Evolutionary conservation across 1,140 invertebrate species (phyloP).

Genomic region (Drosophila simulans): DNA sequence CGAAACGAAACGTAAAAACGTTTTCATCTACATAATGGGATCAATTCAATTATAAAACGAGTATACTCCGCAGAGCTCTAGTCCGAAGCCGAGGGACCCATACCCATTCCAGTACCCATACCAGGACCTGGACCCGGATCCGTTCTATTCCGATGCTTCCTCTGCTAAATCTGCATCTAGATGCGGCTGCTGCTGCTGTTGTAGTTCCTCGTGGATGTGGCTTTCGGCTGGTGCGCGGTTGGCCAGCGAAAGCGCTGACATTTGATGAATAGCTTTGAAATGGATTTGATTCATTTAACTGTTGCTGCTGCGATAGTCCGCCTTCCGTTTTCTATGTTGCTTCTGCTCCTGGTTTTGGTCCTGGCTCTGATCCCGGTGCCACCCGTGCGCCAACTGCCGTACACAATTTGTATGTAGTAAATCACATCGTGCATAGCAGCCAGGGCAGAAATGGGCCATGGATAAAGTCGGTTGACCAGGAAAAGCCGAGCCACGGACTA

Average conservation of each 20-base stretch:
- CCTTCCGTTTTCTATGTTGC: conserved; percentile 30
- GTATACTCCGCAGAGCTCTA: conserved; percentile 58
- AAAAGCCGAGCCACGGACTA: conserved; percentile 15
- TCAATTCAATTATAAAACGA: conserved; percentile 81
- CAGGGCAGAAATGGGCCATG: conserved; percentile 28
- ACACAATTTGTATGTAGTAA: conserved; percentile 48
- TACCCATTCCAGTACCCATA: conserved; percentile 20
- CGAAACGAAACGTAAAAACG: conserved; percentile 72
- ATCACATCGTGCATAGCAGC: conserved; percentile 43
- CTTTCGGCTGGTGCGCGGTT: conserved; percentile 48
- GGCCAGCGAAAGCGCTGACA: conserved; percentile 59
- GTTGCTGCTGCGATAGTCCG: conserved; percentile 47
- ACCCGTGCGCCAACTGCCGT: conserved; percentile 9
- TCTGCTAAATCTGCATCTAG: conserved; percentile 38
- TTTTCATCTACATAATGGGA: conserved; percentile 82
- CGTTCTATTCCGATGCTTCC: conserved; percentile 32
- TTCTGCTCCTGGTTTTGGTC: conserved; percentile 3
- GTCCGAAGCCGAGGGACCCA: conserved; percentile 49
- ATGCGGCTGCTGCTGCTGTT: conserved; percentile 25
- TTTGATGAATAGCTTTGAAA: conserved; percentile 78
- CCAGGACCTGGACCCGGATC: neutral
- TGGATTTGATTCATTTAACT: conserved; percentile 81
- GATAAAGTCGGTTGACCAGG: conserved; percentile 15
- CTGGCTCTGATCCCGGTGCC: neutral
- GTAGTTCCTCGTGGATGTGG: conserved; percentile 33